These are phyloP conservation scores for Bicyclus anynana DNA, from an alignment of 1,140 invertebrate genomes.

Conservation along the genomic window DNA sequence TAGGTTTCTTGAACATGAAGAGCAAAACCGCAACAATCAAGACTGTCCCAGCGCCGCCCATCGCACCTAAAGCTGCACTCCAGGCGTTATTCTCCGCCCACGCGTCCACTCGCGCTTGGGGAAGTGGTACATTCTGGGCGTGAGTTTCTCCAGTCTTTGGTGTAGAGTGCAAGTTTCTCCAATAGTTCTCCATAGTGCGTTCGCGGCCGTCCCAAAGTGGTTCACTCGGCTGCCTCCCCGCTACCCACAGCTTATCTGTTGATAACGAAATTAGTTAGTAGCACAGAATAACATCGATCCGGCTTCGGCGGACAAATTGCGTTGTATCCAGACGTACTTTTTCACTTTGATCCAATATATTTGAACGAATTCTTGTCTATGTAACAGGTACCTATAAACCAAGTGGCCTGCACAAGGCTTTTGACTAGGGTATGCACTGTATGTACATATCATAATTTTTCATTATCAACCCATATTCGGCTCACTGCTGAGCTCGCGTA, in stretches of 20 bases:
- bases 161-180: conserved; percentile 26
- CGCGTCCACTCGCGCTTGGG: conserved; percentile 31
- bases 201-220: conserved; percentile 40
- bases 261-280: conserved; percentile 66
- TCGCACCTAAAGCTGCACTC: conserved; percentile 55
- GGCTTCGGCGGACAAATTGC: conserved; percentile 19
- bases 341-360: no score
- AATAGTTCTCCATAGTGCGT: conserved; percentile 32
- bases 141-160: conserved; percentile 4
- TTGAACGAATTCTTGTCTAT: no score
- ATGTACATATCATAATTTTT: no score
- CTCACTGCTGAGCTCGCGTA: no score
- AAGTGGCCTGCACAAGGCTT: no score
- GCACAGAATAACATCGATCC: conserved; percentile 62
- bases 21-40: conserved; percentile 50
- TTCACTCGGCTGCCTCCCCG: conserved; percentile 36
- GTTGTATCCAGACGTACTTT: conserved; percentile 4
- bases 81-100: conserved; percentile 42
- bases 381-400: no score
- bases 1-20: conserved; percentile 46
- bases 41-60: conserved; percentile 53
- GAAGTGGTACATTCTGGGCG: conserved; percentile 19
- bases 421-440: no score
- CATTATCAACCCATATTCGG: no score
- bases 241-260: conserved; percentile 64